Conservation (phyloP, 2,888 invertebrate genomes). For the Eremobia ochroleuca region DNA sequence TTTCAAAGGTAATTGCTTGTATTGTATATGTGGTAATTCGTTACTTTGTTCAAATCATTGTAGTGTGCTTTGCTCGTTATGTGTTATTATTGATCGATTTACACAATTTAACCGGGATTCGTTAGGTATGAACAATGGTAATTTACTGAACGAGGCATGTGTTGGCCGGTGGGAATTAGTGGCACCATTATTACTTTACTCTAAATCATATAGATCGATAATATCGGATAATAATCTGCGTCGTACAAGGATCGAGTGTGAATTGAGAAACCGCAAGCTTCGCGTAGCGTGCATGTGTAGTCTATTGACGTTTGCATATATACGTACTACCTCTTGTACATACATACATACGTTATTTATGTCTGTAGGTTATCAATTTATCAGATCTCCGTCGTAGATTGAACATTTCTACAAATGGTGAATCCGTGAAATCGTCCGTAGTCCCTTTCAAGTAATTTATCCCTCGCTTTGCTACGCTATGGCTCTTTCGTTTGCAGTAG, state of each 20-base stretch:
- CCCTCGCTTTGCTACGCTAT: background rate
- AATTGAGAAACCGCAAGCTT: conserved; percentile 83
- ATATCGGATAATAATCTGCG: conserved; percentile 84
- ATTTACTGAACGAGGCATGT: conserved; percentile 74
- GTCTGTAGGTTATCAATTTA: conserved; percentile 37
- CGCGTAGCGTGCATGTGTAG: conserved; percentile 56
- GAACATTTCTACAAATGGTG: conserved; percentile 30
- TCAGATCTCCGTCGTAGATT: conserved; percentile 24
- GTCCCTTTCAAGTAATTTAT: background rate
- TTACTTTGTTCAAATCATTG: conserved; percentile 67
- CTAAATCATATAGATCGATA: conserved; percentile 84
- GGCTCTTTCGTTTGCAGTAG: background rate
- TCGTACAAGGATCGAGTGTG: conserved; percentile 81
- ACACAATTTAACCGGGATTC: conserved; percentile 71
- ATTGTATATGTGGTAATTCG: conserved; percentile 68
- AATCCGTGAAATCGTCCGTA: background rate
- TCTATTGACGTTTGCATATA: conserved; percentile 39
- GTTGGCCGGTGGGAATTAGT: conserved; percentile 78
- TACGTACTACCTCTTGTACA: conserved; percentile 4
- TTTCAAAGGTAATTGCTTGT: conserved; percentile 67
- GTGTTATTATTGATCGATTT: conserved; percentile 74
- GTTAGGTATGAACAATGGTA: conserved; percentile 76
- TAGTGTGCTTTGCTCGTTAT: conserved; percentile 63
- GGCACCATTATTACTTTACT: conserved; percentile 85
- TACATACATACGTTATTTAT: conserved; percentile 28